A percentile compares a stretch with the other conserved stretches of the same genome.
These are phyloP conservation scores for Odontesthes bonariensis DNA, from an alignment of 2,113 vertebrate genomes.

Conservation along the genomic window DNA sequence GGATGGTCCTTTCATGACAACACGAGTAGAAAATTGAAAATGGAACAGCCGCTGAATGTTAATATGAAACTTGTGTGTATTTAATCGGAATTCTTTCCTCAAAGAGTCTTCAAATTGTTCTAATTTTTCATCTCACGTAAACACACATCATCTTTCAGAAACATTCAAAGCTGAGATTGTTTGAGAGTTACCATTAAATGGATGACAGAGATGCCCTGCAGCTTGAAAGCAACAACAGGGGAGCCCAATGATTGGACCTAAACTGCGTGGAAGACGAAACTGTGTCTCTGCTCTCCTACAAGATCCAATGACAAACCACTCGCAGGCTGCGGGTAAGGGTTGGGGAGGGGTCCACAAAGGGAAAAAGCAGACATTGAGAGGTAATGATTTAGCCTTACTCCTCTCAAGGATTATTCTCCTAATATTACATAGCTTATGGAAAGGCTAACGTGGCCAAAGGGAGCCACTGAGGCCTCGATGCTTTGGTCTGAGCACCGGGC, in stretches of 20 bases:
- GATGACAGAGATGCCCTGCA: slow-evolving; percentile 76
- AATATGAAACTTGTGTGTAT: background rate
- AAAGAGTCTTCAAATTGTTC: background rate
- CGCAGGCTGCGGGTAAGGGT: slow-evolving; percentile 54
- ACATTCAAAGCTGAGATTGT: background rate
- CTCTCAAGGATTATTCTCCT: slow-evolving; percentile 83
- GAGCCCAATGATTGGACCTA: slow-evolving; percentile 53
- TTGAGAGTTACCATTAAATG: slow-evolving; percentile 18
- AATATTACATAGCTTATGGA: slow-evolving; percentile 84
- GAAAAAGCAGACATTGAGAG: slow-evolving; percentile 68
- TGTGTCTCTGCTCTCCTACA: slow-evolving; percentile 76
- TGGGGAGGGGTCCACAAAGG: slow-evolving; percentile 66
- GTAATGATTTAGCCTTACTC: slow-evolving; percentile 61
- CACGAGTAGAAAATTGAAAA: slow-evolving; percentile 30
- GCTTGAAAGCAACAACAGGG: slow-evolving; percentile 60
- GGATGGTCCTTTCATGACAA: slow-evolving; percentile 3
- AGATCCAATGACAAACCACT: slow-evolving; percentile 80
- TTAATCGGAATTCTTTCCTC: background rate
- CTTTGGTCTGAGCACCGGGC: slow-evolving; percentile 57
- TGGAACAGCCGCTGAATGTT: background rate
- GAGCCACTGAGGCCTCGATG: slow-evolving; percentile 56
- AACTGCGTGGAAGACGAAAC: slow-evolving; percentile 62
- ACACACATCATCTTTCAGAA: background rate
- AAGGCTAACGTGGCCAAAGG: slow-evolving; percentile 56
- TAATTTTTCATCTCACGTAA: too few species aligned